Evolutionary conservation across 1,140 invertebrate species (phyloP).

Genomic region (Drosophila obscura): DNA sequence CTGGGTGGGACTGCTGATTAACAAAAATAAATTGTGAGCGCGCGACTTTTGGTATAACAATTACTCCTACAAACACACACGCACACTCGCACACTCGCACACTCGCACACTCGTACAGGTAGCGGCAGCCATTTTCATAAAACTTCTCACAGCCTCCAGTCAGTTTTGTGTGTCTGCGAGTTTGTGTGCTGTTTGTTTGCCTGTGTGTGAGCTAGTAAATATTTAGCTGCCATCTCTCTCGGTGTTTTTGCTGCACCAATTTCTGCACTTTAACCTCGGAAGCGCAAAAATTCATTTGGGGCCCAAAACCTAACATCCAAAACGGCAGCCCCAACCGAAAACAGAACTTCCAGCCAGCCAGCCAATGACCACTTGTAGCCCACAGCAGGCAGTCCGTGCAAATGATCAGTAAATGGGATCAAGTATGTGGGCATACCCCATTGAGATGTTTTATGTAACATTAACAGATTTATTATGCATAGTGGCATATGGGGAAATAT

Average conservation of each 20-base stretch:
- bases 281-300: slow-evolving; percentile 30
- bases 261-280: slow-evolving; percentile 67
- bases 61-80: slow-evolving; percentile 34
- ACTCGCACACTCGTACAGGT: slow-evolving; percentile 8
- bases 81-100: background rate
- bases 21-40: slow-evolving; percentile 69
- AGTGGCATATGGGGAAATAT: no score
- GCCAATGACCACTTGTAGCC: slow-evolving; percentile 73
- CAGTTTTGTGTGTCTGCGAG: background rate
- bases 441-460: no score
- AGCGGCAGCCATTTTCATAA: slow-evolving; percentile 48
- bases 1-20: slow-evolving; percentile 56
- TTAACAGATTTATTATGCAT: no score
- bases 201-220: slow-evolving; percentile 49
- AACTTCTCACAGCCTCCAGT: slow-evolving; percentile 33
- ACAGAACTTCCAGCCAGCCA: slow-evolving; percentile 27
- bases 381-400: slow-evolving; percentile 61
- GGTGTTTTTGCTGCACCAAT: slow-evolving; percentile 17
- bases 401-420: no score
- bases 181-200: slow-evolving; percentile 35
- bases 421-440: no score
- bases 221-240: slow-evolving; percentile 38
- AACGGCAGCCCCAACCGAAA: background rate
- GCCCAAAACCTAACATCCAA: slow-evolving; percentile 7
- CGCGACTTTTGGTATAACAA: slow-evolving; percentile 52